Conservation (phyloP, 2,113 vertebrate genomes). For the Hyaena hyaena region DNA sequence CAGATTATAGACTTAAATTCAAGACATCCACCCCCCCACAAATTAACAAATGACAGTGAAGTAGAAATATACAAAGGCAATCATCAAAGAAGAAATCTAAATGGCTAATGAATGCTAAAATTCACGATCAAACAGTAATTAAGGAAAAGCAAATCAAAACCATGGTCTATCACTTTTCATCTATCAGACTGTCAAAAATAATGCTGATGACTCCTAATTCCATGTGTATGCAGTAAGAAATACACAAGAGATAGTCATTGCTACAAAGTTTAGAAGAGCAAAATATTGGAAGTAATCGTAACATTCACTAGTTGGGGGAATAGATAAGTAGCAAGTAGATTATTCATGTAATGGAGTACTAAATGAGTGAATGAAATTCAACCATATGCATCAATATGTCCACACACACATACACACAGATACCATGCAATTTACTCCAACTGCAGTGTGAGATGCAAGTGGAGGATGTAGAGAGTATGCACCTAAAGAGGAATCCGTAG, state of each 20-base stretch:
- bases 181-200: neutral
- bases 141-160: slow-evolving; percentile 19
- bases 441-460: neutral
- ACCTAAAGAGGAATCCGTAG: neutral
- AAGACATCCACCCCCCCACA: neutral
- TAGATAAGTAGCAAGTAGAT: neutral
- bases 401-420: neutral
- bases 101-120: neutral
- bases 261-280: neutral
- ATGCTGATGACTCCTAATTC: neutral
- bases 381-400: neutral
- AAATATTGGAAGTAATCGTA: neutral
- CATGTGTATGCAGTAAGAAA: neutral
- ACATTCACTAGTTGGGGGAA: neutral
- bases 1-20: neutral
- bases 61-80: neutral
- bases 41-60: slow-evolving; percentile 22
- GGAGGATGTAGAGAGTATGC: neutral
- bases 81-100: slow-evolving; percentile 20
- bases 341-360: neutral
- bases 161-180: neutral
- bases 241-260: neutral
- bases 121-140: neutral
- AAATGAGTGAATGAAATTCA: neutral
- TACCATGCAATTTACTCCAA: neutral